Conservation (phyloP, 2,797 vertebrate genomes). For the Microctenopoma lineatum region DNA sequence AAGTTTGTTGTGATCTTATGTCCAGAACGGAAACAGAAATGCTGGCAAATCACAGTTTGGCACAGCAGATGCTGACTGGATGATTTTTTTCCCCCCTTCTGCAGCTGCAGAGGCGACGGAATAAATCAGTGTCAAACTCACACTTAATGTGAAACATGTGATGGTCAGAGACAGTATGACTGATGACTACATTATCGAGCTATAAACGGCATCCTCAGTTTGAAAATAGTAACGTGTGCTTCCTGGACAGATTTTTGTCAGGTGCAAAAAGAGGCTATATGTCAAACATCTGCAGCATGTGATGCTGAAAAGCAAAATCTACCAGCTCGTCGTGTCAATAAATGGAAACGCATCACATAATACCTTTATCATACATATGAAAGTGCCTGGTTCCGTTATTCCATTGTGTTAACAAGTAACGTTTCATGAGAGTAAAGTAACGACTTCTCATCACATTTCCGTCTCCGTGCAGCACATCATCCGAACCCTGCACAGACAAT, state of each 20-base stretch:
- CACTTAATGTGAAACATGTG: slow-evolving; percentile 70
- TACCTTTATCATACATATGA: too few relatives aligned
- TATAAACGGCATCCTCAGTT: slow-evolving; percentile 76
- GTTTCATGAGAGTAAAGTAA: too few relatives aligned
- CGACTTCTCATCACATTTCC: background rate
- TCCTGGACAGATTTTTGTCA: slow-evolving; percentile 68
- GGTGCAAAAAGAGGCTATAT: slow-evolving; percentile 48
- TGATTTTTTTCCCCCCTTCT: slow-evolving; percentile 34
- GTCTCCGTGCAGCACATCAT: background rate
- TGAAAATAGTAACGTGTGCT: slow-evolving; percentile 69
- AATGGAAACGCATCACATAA: too few relatives aligned
- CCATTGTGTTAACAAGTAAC: too few relatives aligned
- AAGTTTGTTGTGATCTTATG: slow-evolving; percentile 31
- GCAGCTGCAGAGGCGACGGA: slow-evolving; percentile 40
- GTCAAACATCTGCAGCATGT: slow-evolving; percentile 51
- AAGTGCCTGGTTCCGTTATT: too few relatives aligned
- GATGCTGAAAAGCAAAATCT: background rate
- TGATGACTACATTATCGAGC: slow-evolving; percentile 80
- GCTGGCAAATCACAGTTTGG: slow-evolving; percentile 43
- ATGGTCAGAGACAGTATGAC: slow-evolving; percentile 75
- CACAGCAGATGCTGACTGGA: slow-evolving; percentile 62
- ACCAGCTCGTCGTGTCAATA: too few relatives aligned
- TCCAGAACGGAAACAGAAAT: slow-evolving; percentile 25
- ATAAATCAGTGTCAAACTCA: slow-evolving; percentile 76
- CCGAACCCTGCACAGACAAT: background rate